A percentile compares a stretch with the other conserved stretches of the same genome.
Evolutionary conservation across 30 jellyfish, hydroid and myxozoan genomes (phyloP).

Genomic region (Nemopilema nomurai): DNA sequence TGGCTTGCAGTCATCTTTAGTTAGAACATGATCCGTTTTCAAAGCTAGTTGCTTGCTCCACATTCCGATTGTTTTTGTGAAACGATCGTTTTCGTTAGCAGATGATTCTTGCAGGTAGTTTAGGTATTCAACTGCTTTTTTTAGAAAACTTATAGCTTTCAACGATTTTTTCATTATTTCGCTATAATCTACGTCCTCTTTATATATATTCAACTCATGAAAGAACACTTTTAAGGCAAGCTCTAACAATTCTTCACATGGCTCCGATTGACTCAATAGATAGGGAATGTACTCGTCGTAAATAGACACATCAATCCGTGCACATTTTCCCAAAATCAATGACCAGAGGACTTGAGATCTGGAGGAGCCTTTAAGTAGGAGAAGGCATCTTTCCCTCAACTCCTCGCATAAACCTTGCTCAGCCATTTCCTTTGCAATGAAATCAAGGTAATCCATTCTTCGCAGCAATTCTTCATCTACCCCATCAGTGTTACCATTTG

Average conservation of each 20-base stretch:
- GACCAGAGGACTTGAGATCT: neutral
- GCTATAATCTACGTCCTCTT: neutral
- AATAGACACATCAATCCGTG: neutral
- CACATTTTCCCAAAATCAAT: neutral
- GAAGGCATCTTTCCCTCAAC: neutral
- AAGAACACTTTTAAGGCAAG: neutral
- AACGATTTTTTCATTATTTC: neutral
- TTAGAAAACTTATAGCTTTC: neutral
- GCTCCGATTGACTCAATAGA: neutral
- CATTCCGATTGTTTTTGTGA: neutral
- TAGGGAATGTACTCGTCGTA: neutral
- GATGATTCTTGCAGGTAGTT: neutral
- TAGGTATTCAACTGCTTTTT: neutral
- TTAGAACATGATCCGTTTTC: neutral
- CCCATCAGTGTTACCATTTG: neutral
- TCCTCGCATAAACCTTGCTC: neutral
- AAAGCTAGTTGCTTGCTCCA: conserved; percentile 5
- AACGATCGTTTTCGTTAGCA: neutral
- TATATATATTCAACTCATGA: neutral
- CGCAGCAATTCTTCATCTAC: neutral
- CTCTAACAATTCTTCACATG: neutral
- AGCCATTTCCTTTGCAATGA: neutral
- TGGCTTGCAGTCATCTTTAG: neutral
- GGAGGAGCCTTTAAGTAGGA: neutral
- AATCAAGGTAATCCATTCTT: neutral